phyloP scores from a whole-genome alignment of 2,888 invertebrate genomes.

The Bugulina stolonifera region DNA sequence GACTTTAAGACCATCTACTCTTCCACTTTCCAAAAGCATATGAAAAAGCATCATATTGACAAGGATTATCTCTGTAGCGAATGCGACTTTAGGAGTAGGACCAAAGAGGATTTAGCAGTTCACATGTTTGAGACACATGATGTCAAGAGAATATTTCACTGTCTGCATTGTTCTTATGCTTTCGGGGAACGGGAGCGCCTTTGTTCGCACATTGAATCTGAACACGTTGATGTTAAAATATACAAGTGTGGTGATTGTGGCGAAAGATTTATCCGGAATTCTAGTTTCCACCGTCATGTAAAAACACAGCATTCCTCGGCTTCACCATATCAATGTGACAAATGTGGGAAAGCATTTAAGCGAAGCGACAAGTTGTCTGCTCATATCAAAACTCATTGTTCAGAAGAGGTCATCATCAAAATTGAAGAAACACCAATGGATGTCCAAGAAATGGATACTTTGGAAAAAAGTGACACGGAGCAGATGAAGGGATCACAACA shows the following conservation, averaged over 20 bases:
- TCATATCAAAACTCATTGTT: background rate
- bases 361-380: background rate
- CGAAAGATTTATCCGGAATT: constrained; percentile 17
- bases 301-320: constrained; percentile 12
- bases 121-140: constrained; percentile 24
- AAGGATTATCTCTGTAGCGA: background rate
- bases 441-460: background rate
- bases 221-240: constrained; percentile 11
- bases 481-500: no score
- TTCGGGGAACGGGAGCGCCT: background rate
- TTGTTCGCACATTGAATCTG: constrained; percentile 8
- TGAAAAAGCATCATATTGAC: background rate
- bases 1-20: background rate
- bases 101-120: background rate
- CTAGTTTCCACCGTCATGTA: constrained; percentile 8
- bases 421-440: no score
- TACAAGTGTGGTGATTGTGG: constrained; percentile 2
- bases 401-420: background rate
- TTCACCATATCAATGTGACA: background rate
- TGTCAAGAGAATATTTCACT: background rate
- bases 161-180: background rate
- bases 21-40: background rate
- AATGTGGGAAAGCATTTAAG: background rate
- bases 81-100: background rate
- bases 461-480: background rate